Base-by-base conservation (phyloP, 2,113 vertebrate genomes). In the Astatotilapia flaviijosephi region DNA sequence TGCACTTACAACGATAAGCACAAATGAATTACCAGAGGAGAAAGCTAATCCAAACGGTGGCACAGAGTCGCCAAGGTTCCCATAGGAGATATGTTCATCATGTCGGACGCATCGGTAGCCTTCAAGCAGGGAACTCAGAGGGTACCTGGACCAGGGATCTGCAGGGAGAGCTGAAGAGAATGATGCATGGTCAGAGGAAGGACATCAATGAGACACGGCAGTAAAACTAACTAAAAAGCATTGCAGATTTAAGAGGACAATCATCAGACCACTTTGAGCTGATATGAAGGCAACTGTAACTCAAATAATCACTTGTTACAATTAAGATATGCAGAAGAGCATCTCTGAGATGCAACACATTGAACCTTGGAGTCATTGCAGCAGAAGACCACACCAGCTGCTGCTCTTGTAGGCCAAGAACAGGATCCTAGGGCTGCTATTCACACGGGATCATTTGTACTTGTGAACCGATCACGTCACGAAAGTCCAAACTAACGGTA, bases 21-120 rank as follows among this genome's bases (percentile, higher is more conserved):
- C 9, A 33, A 19, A 42, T 49, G 6, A 21, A 15, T 89, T 95
- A 99, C 99, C 98, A 73, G 98, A 92, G 83, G 97, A 97, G 94
- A 99, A 99, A 9, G 97, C 80, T 88, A 99, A 97, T 73, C 98
- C 98, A 83, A 99, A 99, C 1, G 99, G 98, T n/a, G 98, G 98
- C 45, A 99, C 98, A 0, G 97, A 93, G 81, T 93, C 89, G 2
- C 97, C 98, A 4, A 92, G 86, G 88, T 96, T 97, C 58, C 98
- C 98, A 2, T 97, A 97, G 0, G 98, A 99, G 28, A 96, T 89
- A 85, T 98, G 97, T 4, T 99, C 98, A 89, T 99, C 98, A 2
- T 95, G 95, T 14, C n/a, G 94, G 82, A 70, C 79, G 88, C 99
- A 99, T 81, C 95, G 96, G 93, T 96, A 99, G 55, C 94, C 85